Conservation (phyloP, 2,113 vertebrate genomes). For the Gambusia affinis region DNA sequence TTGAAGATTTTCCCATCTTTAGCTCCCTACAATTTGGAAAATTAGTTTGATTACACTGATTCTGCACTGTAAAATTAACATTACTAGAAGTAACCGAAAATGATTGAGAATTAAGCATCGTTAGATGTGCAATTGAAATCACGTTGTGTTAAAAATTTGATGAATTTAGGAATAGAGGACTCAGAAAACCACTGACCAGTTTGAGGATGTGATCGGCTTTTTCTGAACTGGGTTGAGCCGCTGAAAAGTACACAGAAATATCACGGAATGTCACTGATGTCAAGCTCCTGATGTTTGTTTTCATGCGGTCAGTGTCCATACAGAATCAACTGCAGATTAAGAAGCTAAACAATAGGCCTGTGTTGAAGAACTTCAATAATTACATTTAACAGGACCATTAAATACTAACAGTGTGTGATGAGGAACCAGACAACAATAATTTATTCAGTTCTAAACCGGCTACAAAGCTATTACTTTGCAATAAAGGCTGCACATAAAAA, state of each 20-base stretch:
- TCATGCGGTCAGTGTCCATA: too few relatives aligned
- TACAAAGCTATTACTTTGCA: background rate
- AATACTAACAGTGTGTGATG: background rate
- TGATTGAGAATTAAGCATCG: background rate
- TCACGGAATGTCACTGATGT: background rate
- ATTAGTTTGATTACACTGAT: background rate
- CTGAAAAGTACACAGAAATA: slow-evolving; percentile 22
- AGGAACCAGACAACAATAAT: background rate
- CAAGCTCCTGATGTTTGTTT: background rate
- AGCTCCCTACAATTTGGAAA: slow-evolving; percentile 78
- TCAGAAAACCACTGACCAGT: slow-evolving; percentile 67
- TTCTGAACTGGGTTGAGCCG: slow-evolving; percentile 43
- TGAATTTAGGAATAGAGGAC: background rate
- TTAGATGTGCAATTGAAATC: too few relatives aligned
- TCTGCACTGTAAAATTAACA: background rate
- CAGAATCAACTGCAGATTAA: background rate
- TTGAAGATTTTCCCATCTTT: slow-evolving; percentile 91
- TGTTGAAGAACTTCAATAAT: background rate
- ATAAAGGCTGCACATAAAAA: too few relatives aligned
- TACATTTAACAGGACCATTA: background rate
- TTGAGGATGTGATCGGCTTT: slow-evolving; percentile 74
- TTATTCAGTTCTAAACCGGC: background rate
- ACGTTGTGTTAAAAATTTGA: too few relatives aligned
- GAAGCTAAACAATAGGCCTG: background rate
- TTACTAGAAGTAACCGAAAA: background rate